Evolutionary conservation across 2,113 vertebrate species (phyloP).

Genomic region (Chaenocephalus aceratus): DNA sequence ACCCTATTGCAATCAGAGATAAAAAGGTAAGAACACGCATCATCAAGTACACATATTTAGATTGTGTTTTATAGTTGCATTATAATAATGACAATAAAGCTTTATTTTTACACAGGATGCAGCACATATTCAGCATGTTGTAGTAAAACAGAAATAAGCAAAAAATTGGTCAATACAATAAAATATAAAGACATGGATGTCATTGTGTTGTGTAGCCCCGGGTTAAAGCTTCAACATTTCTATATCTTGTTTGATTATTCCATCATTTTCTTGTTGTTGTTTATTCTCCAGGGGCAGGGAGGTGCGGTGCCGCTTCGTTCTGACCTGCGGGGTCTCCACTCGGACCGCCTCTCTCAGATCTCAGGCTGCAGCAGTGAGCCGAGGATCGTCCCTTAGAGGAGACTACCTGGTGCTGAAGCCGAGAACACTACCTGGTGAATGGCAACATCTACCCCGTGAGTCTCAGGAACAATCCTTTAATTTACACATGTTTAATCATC

Average conservation of each 20-base stretch:
- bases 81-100: too few relatives aligned
- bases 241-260: too few relatives aligned
- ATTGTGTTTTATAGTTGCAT: not conserved
- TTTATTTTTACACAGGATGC: too few relatives aligned
- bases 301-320: constrained; percentile 86
- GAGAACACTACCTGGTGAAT: constrained; percentile 92
- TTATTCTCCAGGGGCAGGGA: constrained; percentile 83
- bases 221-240: too few relatives aligned
- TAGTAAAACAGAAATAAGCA: too few relatives aligned
- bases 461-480: constrained; percentile 17
- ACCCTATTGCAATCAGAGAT: constrained; percentile 89
- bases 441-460: constrained; percentile 98
- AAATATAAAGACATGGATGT: too few relatives aligned
- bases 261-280: not conserved
- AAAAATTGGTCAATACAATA: too few relatives aligned
- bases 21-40: constrained; percentile 84
- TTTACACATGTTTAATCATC: not conserved
- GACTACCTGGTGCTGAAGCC: constrained; percentile 94
- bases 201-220: too few relatives aligned
- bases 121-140: too few relatives aligned
- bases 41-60: not conserved
- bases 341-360: constrained; percentile 91
- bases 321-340: constrained; percentile 96
- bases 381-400: constrained; percentile 93
- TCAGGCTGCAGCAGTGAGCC: constrained; percentile 93